A percentile compares a stretch with the other conserved stretches of the same genome.
These are phyloP conservation scores for Eublepharis macularius DNA, from an alignment of 2,113 vertebrate species.

Conservation along the genomic window DNA sequence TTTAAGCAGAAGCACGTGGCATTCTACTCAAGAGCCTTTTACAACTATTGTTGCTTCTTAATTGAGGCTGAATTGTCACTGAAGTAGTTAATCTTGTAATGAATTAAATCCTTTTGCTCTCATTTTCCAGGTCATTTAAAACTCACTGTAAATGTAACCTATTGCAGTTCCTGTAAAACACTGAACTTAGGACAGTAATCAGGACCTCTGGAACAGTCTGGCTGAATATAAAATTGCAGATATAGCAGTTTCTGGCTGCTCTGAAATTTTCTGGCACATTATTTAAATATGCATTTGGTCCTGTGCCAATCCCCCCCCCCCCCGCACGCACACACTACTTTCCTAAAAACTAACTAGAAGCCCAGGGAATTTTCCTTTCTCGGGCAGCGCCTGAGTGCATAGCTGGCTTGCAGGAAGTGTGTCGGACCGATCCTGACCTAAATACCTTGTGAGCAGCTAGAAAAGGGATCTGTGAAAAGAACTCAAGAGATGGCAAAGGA, in stretches of 20 bases:
- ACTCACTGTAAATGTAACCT: conserved; percentile 66
- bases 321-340: conserved; percentile 22
- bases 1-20: background rate
- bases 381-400: conserved; percentile 47
- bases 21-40: conserved; percentile 24
- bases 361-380: conserved; percentile 61
- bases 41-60: conserved; percentile 5
- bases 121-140: conserved; percentile 64
- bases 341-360: conserved; percentile 66
- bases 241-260: conserved; percentile 60
- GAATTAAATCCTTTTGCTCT: conserved; percentile 58
- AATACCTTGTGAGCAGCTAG: conserved; percentile 28
- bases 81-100: conserved; percentile 64
- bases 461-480: conserved; percentile 26
- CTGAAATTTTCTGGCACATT: conserved; percentile 58
- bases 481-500: conserved; percentile 2
- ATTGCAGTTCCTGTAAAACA: conserved; percentile 62
- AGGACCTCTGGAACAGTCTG: conserved; percentile 62
- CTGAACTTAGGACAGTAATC: conserved; percentile 58
- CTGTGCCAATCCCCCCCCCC: conserved; percentile 21
- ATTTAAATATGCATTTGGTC: conserved; percentile 45
- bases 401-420: conserved; percentile 44
- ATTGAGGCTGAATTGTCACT: conserved; percentile 50
- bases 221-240: conserved; percentile 56
- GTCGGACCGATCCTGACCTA: conserved; percentile 37